Base-by-base conservation (phyloP, 2,113 vertebrate genomes). In the Strix aluco region DNA sequence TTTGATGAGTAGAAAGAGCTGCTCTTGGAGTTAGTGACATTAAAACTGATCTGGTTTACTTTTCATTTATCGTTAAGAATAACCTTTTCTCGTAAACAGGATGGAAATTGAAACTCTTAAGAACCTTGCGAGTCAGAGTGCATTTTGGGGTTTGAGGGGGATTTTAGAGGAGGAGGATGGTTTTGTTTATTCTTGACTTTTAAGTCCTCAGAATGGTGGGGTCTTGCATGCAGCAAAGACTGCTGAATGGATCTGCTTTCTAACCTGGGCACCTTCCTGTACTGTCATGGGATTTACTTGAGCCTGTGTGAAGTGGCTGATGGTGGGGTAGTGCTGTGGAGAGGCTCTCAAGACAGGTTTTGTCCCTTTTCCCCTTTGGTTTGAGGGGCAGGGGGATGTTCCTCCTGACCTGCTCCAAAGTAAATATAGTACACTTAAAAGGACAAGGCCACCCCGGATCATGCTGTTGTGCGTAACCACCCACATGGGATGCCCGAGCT, bases 381-480 rank as follows among this genome's bases (percentile, higher is more conserved):
- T 88, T 57, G 67, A 72, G 13, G 30, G 13, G 2, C 2, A 4
- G n/a, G 9, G 42, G 2, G 8, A 11, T 90, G 40, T 63, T 88
- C 4, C 13, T 72, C 42, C 54, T 38, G 29, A 59, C 23, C 52
- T 63, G 26, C 52, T 92, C 49, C 32, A 2, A 42, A 73, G 32
- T 9, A 10, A 62, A 44, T 29, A 4, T 18, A 29, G 15, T 22
- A 3, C 1, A 4, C 27, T 62, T 67, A 44, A 47, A 74, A 42
- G 3, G 3, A 14, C 2, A 6, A 57, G 65, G 36, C 34, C 23
- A 15, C 0, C 27, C 11, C 4, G 40, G 49, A 80, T 82, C 3
- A 1, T 6, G 14, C 47, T 32, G 21, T 9, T 0, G 0, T 29
- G 26, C 0, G 0, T 44, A 86, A 22, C 34, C 8, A 1, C 0